Conservation (phyloP, 2,888 invertebrate species). For the Aphodius granarius region DNA sequence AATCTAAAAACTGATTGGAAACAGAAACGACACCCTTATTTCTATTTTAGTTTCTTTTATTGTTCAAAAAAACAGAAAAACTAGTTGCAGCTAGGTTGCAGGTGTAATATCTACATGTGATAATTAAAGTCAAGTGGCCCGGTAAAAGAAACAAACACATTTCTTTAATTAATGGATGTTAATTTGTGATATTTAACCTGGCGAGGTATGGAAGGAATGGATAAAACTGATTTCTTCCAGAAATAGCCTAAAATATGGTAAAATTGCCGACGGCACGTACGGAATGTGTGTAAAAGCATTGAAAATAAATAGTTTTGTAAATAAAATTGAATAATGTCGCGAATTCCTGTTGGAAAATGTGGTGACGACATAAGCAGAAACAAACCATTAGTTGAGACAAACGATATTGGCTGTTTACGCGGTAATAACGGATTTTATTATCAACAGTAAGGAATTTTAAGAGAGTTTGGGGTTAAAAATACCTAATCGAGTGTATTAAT, state of each 20-base stretch:
- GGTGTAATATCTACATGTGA: not conserved
- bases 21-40: no score
- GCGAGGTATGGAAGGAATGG: not conserved
- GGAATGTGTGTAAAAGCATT: not conserved
- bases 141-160: not conserved
- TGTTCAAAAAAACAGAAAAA: not conserved
- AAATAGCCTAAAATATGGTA: not conserved
- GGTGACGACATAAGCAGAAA: not conserved
- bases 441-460: not conserved
- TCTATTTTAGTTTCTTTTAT: not conserved
- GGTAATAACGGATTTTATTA: not conserved
- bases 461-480: not conserved
- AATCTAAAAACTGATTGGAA: not conserved
- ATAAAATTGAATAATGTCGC: not conserved
- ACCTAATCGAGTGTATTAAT: not conserved
- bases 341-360: not conserved
- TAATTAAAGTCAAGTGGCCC: not conserved
- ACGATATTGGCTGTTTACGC: not conserved
- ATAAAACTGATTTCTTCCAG: not conserved
- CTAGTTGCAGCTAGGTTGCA: not conserved
- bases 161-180: not conserved
- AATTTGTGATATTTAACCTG: not conserved
- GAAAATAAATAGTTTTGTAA: not conserved
- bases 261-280: not conserved
- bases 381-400: not conserved